These are phyloP conservation scores for Sceloporus undulatus DNA, from an alignment of 2,113 vertebrate species.

Conservation along the genomic window DNA sequence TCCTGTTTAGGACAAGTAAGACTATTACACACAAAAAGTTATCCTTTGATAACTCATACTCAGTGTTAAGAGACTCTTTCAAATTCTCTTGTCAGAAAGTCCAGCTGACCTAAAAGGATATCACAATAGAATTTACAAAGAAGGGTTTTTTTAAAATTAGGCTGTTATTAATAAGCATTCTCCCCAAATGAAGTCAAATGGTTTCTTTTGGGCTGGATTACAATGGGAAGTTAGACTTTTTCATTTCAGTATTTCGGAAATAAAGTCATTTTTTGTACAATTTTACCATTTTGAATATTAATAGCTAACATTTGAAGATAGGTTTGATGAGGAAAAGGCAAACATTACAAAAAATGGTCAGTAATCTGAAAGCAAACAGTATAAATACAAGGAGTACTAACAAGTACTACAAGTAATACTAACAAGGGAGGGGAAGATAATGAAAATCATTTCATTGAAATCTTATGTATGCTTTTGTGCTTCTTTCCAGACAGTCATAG, in stretches of 20 bases:
- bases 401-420: background rate
- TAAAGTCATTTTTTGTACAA: background rate
- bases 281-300: background rate
- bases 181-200: background rate
- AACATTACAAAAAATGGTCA: background rate
- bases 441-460: background rate
- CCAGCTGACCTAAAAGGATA: background rate
- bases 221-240: background rate
- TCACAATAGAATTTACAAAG: background rate
- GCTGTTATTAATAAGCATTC: background rate
- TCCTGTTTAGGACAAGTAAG: background rate
- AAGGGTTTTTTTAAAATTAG: background rate
- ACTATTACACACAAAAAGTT: background rate
- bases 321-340: background rate
- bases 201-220: background rate
- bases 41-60: background rate
- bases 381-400: background rate
- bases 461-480: conserved; percentile 55
- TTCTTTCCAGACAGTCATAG: conserved; percentile 89
- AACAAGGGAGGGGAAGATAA: background rate
- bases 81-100: background rate
- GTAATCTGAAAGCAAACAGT: background rate
- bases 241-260: background rate
- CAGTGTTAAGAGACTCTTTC: background rate
- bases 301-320: background rate